A percentile compares a stretch with the other conserved stretches of the same genome.
phyloP scores from a whole-genome alignment of 2,888 invertebrate genomes.

The Dolomedes plantarius region DNA sequence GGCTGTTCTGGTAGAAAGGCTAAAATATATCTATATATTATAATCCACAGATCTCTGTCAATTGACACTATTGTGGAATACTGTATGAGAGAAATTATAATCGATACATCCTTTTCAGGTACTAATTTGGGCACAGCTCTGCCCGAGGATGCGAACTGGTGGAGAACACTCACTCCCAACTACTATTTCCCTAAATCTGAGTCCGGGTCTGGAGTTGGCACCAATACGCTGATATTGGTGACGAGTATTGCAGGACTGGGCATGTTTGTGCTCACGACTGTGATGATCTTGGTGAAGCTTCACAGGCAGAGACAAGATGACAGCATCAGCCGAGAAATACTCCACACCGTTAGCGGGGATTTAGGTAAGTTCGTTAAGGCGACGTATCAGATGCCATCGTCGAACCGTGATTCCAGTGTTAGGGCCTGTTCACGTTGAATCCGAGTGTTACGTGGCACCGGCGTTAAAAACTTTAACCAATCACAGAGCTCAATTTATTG shows the following conservation, averaged over 20 bases:
- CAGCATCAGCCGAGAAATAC: slow-evolving; percentile 72
- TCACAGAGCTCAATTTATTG: too few species aligned
- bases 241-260: slow-evolving; percentile 80
- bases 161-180: slow-evolving; percentile 84
- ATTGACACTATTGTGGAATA: too few species aligned
- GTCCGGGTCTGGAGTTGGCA: slow-evolving; percentile 59
- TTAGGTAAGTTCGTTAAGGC: slow-evolving; percentile 81
- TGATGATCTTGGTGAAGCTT: slow-evolving; percentile 71
- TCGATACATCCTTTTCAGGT: slow-evolving; percentile 39
- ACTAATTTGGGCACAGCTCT: slow-evolving; percentile 52
- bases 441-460: too few species aligned
- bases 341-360: slow-evolving; percentile 84
- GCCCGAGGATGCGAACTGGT: slow-evolving; percentile 76
- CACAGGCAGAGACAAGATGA: slow-evolving; percentile 65
- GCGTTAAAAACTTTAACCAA: too few species aligned
- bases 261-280: slow-evolving; percentile 71
- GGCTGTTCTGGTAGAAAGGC: too few species aligned
- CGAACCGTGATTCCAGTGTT: too few species aligned
- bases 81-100: too few species aligned
- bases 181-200: slow-evolving; percentile 83
- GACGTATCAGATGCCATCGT: too few species aligned
- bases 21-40: too few species aligned
- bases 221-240: slow-evolving; percentile 72
- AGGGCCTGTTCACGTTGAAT: too few species aligned
- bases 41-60: too few species aligned